A percentile compares a stretch with the other conserved stretches of the same genome.
phyloP scores from a whole-genome alignment of 2,888 invertebrate genomes.

The Mechanitis mazaeus region DNA sequence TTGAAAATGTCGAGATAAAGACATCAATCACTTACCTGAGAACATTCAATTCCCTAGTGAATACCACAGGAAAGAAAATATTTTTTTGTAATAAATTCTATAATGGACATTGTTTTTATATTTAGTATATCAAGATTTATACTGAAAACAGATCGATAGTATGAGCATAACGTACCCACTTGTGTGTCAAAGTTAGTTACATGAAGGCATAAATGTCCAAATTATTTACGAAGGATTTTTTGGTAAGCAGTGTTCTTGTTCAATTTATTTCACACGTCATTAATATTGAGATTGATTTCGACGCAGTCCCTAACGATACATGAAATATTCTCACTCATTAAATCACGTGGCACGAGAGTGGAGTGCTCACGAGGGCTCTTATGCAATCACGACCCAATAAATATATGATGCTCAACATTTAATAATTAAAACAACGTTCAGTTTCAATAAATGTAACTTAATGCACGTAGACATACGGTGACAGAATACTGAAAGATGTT shows the following conservation, averaged over 20 bases:
- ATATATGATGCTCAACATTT: conserved; percentile 37
- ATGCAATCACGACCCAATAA: conserved; percentile 57
- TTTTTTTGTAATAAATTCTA: conserved; percentile 26
- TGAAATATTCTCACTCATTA: conserved; percentile 72
- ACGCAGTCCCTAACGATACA: conserved; percentile 67
- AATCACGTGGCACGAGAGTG: conserved; percentile 56
- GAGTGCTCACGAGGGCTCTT: conserved; percentile 55
- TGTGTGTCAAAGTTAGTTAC: too few relatives aligned
- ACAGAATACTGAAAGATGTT: conserved; percentile 13
- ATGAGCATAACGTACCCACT: too few relatives aligned
- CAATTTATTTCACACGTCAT: conserved; percentile 67
- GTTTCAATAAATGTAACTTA: conserved; percentile 18
- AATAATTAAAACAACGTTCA: conserved; percentile 23
- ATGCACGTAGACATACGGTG: conserved; percentile 14
- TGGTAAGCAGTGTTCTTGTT: conserved; percentile 43
- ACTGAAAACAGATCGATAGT: too few relatives aligned
- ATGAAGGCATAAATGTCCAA: too few relatives aligned
- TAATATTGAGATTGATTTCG: conserved; percentile 72
- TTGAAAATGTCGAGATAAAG: conserved; percentile 51
- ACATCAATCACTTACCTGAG: conserved; percentile 59
- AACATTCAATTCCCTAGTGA: conserved; percentile 52
- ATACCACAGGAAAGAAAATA: conserved; percentile 35
- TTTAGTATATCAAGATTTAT: not conserved
- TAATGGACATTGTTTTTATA: conserved; percentile 11
- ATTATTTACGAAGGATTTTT: not conserved